These are phyloP conservation scores for Crenichthys baileyi DNA, from an alignment of 2,797 vertebrate species.

Conservation along the genomic window DNA sequence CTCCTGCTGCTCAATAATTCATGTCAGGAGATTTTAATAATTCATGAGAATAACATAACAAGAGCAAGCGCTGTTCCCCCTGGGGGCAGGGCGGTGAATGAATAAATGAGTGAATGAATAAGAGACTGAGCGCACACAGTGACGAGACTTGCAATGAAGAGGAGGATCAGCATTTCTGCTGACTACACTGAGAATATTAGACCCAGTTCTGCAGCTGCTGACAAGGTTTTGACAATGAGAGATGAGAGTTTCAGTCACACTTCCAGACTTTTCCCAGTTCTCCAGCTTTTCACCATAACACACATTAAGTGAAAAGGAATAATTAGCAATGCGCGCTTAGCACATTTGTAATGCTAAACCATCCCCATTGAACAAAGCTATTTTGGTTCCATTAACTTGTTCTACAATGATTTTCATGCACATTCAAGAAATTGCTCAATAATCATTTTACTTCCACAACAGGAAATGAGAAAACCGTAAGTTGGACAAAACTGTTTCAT, in stretches of 20 bases:
- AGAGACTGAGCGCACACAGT: slow-evolving; percentile 22
- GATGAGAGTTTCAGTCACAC: slow-evolving; percentile 3
- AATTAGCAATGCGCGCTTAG: background rate
- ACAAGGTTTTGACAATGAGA: background rate
- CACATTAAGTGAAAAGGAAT: background rate
- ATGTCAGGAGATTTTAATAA: slow-evolving; percentile 75
- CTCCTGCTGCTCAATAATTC: slow-evolving; percentile 75
- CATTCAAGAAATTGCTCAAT: background rate
- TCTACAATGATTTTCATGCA: background rate
- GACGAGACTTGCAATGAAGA: background rate
- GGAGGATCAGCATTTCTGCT: slow-evolving; percentile 27
- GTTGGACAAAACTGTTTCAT: background rate
- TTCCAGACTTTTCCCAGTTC: background rate
- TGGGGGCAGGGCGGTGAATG: slow-evolving; percentile 47
- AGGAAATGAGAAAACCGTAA: background rate
- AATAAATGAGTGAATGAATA: slow-evolving; percentile 62
- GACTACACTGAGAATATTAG: background rate
- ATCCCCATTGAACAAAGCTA: background rate
- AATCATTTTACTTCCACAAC: background rate
- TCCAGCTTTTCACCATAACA: background rate
- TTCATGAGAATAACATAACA: slow-evolving; percentile 78
- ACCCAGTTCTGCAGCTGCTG: slow-evolving; percentile 17
- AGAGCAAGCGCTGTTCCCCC: slow-evolving; percentile 59
- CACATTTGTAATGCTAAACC: background rate
- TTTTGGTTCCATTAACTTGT: background rate